Conservation (phyloP, 2,888 invertebrate genomes). For the Amorpha juglandis region DNA sequence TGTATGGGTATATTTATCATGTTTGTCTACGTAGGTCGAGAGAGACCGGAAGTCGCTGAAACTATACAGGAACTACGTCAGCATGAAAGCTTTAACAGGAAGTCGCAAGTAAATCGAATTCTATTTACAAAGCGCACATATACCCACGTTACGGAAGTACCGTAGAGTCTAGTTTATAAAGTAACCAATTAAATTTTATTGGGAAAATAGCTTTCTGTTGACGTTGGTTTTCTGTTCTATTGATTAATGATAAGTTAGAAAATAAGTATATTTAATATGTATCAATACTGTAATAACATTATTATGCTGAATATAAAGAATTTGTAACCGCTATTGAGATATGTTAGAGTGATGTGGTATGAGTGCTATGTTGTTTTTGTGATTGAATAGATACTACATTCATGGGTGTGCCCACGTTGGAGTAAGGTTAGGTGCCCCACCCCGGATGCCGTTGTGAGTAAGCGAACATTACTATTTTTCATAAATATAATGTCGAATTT, state of each 20-base stretch:
- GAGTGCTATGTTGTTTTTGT: no score
- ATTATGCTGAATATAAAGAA: no score
- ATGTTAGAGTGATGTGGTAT: no score
- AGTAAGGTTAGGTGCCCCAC: no score
- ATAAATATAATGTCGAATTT: no score
- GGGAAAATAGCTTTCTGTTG: neutral
- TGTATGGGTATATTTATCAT: neutral
- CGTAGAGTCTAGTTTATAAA: neutral
- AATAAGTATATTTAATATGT: neutral
- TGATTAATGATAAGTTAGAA: neutral
- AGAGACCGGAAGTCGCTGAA: constrained; percentile 5
- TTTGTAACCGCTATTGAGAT: no score
- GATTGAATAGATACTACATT: no score
- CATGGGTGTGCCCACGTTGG: no score
- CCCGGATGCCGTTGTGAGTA: no score
- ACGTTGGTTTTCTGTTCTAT: neutral
- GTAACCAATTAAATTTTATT: neutral
- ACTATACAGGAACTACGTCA: constrained; percentile 18
- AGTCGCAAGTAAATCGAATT: constrained; percentile 37
- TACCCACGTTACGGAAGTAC: neutral
- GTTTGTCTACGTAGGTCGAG: neutral
- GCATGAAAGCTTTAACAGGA: constrained; percentile 27
- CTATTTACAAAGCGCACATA: constrained; percentile 29
- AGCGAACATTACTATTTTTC: no score
- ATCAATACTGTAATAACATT: neutral